Evolutionary conservation across 2,797 vertebrate species (phyloP), one percentile per base, ranked within the genome.

Genomic region (Galagoides demidoff): DNA sequence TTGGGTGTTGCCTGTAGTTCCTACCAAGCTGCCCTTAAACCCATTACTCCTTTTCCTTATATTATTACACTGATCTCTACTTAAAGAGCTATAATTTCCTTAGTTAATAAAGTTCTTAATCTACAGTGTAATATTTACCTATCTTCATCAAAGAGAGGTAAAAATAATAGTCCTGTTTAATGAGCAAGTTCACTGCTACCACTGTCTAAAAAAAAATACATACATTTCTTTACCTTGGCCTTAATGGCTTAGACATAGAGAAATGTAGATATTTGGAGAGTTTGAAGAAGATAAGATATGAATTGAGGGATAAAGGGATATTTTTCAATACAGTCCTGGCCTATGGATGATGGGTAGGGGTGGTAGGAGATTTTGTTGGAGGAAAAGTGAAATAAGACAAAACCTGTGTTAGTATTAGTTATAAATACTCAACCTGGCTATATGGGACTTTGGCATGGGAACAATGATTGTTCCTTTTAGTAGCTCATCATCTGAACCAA

Each of bases 101-200:
- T 95, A 89, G 12, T 11, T 96, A 96, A 79, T 95, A 94, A 95
- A 84, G 17, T 76, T 96, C 52, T 84, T 95, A 83, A 85, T 29
- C 22, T 90, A 73, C 27, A 71, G 39, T 43, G 61, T 63, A 94
- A 78, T 94, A 66, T 95, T 93, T 94, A 95, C 83, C 70, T 45
- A 92, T 89, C 85, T 97, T 89, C 57, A 91, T 96, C 94, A 96
- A 95, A 90, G 29, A 95, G 61, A 90, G 34, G 89, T 7, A 88
- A 71, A 93, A 77, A 89, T 86, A 94, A 94, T 76, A 90, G 43
- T 2, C 14, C 88, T 78, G 17, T 87, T 93, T 87, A 95, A 85
- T 85, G 63, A 66, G 31, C 22, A 95, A 96, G 37, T 37, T 71
- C 45, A 88, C 96, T 93, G n/a, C 34, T 68, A 34, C 45, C 68